Evolutionary conservation across 2,113 vertebrate species (phyloP).

Genomic region (Labeo rohita): DNA sequence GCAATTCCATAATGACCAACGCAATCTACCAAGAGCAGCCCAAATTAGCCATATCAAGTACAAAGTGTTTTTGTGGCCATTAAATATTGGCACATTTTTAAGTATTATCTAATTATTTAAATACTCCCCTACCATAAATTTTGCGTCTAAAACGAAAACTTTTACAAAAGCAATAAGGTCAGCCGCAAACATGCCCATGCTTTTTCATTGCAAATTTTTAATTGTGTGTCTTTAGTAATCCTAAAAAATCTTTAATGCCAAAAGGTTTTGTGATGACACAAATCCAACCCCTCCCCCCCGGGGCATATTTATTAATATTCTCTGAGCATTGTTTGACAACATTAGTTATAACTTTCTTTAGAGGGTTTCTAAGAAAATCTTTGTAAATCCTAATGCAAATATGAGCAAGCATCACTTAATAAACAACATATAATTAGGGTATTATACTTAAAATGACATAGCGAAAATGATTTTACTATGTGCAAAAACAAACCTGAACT

Average conservation of each 20-base stretch:
- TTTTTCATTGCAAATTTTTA: background rate
- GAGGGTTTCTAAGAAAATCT: background rate
- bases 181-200: background rate
- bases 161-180: background rate
- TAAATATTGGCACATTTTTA: background rate
- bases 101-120: too few relatives aligned
- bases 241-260: background rate
- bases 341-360: background rate
- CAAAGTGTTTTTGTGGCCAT: background rate
- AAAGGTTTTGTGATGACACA: background rate
- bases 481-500: background rate
- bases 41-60: background rate
- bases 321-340: background rate
- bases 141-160: background rate
- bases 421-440: background rate
- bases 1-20: too few relatives aligned
- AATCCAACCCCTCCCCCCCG: background rate
- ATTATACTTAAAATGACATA: background rate
- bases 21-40: too few relatives aligned
- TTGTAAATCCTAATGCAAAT: background rate
- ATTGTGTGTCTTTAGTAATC: background rate
- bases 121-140: background rate
- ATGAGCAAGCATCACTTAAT: background rate
- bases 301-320: background rate
- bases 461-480: background rate